Conservation (phyloP, 2,797 vertebrate genomes). For the Remorina albescens region DNA sequence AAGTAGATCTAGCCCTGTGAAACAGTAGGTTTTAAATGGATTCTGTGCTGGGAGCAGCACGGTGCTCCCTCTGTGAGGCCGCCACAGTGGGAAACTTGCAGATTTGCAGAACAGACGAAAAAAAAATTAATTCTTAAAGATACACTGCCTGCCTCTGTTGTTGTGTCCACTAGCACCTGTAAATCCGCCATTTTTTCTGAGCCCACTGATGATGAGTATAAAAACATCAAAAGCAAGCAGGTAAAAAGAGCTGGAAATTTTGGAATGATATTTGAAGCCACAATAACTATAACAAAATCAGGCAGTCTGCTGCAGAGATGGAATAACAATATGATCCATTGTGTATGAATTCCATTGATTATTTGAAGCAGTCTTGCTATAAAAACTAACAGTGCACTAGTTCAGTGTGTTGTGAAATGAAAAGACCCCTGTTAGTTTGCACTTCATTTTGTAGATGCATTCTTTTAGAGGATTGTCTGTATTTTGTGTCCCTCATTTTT, state of each 20-base stretch:
- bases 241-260: constrained; percentile 27
- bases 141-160: constrained; percentile 49
- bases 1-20: constrained; percentile 71
- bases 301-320: constrained; percentile 14
- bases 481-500: constrained; percentile 6
- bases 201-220: constrained; percentile 18
- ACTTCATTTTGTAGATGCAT: constrained; percentile 15
- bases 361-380: constrained; percentile 53
- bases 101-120: constrained; percentile 60
- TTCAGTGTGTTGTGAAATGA: constrained; percentile 21
- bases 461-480: constrained; percentile 3
- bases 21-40: constrained; percentile 76
- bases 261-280: constrained; percentile 4
- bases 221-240: constrained; percentile 27
- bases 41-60: constrained; percentile 71
- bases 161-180: constrained; percentile 11
- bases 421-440: constrained; percentile 20
- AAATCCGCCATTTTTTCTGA: constrained; percentile 21
- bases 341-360: constrained; percentile 64
- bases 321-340: constrained; percentile 60
- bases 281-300: constrained; percentile 41
- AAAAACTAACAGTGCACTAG: constrained; percentile 21
- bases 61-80: constrained; percentile 71
- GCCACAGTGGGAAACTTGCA: constrained; percentile 65
- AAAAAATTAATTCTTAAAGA: constrained; percentile 67